These are phyloP conservation scores for Drosophila kurseongensis DNA, from an alignment of 1,140 invertebrate genomes.

Conservation along the genomic window DNA sequence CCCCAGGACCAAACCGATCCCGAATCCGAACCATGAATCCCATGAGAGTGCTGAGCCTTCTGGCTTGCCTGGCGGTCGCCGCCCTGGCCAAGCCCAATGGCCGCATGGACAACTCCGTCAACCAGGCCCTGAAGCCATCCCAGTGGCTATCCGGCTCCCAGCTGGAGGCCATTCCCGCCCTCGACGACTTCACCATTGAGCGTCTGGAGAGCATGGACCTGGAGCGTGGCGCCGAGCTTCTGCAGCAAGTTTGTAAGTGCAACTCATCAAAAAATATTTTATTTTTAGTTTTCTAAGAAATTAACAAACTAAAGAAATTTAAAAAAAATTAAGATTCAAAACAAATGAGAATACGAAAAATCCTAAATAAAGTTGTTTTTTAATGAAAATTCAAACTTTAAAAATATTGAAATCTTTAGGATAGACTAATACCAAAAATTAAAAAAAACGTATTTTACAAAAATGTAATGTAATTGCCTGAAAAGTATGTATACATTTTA, in stretches of 20 bases:
- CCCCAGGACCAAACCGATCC: conserved; percentile 9
- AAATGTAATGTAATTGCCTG: no score
- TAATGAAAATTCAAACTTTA: no score
- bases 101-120: conserved; percentile 50
- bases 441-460: no score
- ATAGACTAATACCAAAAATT: no score
- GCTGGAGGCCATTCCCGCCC: conserved; percentile 54
- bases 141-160: conserved; percentile 60
- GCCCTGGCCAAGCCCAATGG: conserved; percentile 49
- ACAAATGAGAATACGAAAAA: no score
- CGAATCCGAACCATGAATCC: conserved; percentile 61
- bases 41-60: conserved; percentile 63
- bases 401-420: no score
- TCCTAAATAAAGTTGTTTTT: no score
- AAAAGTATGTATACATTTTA: no score
- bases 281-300: background rate
- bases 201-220: conserved; percentile 70
- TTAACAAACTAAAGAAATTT: background rate
- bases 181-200: conserved; percentile 69
- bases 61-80: conserved; percentile 61
- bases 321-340: background rate
- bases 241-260: conserved; percentile 67
- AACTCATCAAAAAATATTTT: background rate
- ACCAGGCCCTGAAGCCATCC: conserved; percentile 65
- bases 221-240: conserved; percentile 65